Base-by-base conservation (phyloP, 2,888 invertebrate species). In the Melitaea athalia region DNA sequence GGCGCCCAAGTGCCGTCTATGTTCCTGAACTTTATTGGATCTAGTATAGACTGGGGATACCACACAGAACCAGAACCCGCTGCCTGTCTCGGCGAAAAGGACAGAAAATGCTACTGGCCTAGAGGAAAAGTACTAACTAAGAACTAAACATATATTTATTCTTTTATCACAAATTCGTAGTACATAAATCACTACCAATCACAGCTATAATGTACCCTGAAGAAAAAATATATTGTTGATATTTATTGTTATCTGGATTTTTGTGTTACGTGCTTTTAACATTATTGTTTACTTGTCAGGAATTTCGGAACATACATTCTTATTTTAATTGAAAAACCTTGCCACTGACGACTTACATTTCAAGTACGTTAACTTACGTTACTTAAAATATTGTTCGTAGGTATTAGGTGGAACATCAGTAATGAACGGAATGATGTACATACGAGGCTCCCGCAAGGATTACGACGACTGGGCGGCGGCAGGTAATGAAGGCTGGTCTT, bases 391-490 rank as follows among this genome's bases (percentile, higher is more conserved):
- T 24, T 24, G 3, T 14, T 59, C 71, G 12, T 82, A 96, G 96
- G 97, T 97, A 0, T 88, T 98, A 11, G 98, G 98, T 7, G 98
- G 98, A 0, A 98, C 98, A 0, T 98, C 98, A 15, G 97, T 97
- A 0, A 94, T 98, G 92, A 99, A 99, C 86, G 98, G 98, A 31
- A 99, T 99, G 98, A 98, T 97, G 95, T 98, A 98, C 87, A 97
- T 98, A 75, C 94, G 98, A 38, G 98, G 98, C 0, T 95, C 97
- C 68, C 94, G 96, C 33, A 95, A 95, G 71, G 98, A 98, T 88
- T 98, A 95, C 87, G 97, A 98, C 82, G 94, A 94, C 71, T 98
- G 98, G 98, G 97, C 96, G 0, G 95, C 94, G 0, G 93, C 95
- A 70, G 98, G 98, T 10, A 97, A 97, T 85, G 94, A 95, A 12